Evolutionary conservation across 2,888 invertebrate species (phyloP), one percentile per base, ranked within the genome.

Genomic region (Leptarthrus brevirostris): DNA sequence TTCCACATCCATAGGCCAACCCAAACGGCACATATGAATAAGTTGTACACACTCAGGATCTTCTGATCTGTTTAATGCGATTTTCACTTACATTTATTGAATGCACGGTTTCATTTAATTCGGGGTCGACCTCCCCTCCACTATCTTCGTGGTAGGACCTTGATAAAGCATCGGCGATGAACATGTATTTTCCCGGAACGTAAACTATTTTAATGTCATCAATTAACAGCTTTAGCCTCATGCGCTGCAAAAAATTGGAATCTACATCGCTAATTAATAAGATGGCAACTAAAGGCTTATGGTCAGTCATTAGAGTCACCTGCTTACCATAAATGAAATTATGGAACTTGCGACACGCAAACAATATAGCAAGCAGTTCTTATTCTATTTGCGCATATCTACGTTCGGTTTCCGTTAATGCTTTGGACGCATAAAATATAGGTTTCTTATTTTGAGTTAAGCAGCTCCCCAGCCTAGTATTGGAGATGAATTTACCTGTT

Each of bases 1-100:
- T 54, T 22, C 12, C n/a, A 10, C 10, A 20, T 73, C 73, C 61
- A 52, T 64, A n/a, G n/a, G n/a, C n/a, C n/a, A n/a, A n/a, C n/a
- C n/a, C n/a, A n/a, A n/a, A n/a, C n/a, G n/a, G n/a, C n/a, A n/a
- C n/a, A n/a, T n/a, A n/a, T n/a, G n/a, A n/a, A n/a, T n/a, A n/a
- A n/a, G n/a, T n/a, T n/a, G n/a, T n/a, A n/a, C n/a, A n/a, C n/a
- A n/a, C n/a, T n/a, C n/a, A n/a, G n/a, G n/a, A n/a, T n/a, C n/a
- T n/a, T n/a, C n/a, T n/a, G n/a, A n/a, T n/a, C n/a, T n/a, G n/a
- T n/a, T n/a, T n/a, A n/a, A n/a, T n/a, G n/a, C n/a, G 14, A 10
- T 72, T 18, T 12, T 61, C 47, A 1, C 49, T 34, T 61, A 72
- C 3, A 72, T 72, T 30, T n/a, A n/a, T n/a, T n/a, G n/a, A n/a